Conservation (phyloP, 2,888 invertebrate genomes). For the Adineta ricciae region DNA sequence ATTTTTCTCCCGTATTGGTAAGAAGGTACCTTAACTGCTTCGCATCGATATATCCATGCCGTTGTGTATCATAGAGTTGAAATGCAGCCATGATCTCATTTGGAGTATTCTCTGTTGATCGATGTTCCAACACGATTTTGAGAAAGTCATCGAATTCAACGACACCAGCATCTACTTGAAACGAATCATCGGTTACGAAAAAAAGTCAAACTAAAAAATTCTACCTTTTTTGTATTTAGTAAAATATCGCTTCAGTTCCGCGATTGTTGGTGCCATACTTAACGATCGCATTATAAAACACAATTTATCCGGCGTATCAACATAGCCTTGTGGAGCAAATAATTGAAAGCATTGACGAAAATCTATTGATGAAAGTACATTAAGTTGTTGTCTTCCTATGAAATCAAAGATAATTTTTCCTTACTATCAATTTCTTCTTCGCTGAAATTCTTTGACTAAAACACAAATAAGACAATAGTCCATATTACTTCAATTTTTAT, state of each 20-base stretch:
- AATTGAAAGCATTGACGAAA: slow-evolving; percentile 91
- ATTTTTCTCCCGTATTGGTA: slow-evolving; percentile 80
- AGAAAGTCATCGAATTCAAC: slow-evolving; percentile 75
- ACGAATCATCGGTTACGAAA: neutral
- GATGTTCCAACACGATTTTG: slow-evolving; percentile 82
- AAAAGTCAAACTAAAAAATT: neutral
- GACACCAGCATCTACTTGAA: slow-evolving; percentile 29
- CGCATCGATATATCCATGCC: slow-evolving; percentile 62
- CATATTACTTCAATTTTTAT: neutral
- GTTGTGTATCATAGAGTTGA: slow-evolving; percentile 61
- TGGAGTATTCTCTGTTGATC: slow-evolving; percentile 68
- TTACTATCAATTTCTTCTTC: slow-evolving; percentile 89
- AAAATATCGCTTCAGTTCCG: slow-evolving; percentile 72
- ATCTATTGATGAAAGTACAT: slow-evolving; percentile 59
- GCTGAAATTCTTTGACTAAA: slow-evolving; percentile 78
- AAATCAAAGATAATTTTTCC: no score
- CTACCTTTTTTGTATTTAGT: slow-evolving; percentile 48
- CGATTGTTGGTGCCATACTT: slow-evolving; percentile 82
- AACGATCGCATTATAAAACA: slow-evolving; percentile 86
- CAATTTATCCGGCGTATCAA: slow-evolving; percentile 75
- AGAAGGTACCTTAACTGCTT: slow-evolving; percentile 73
- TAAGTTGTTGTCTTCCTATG: no score
- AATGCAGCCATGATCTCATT: slow-evolving; percentile 77
- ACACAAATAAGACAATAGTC: neutral
- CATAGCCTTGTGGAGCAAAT: slow-evolving; percentile 69